Evolutionary conservation across 2,888 invertebrate genomes (phyloP).

Genomic region (Melanostoma scalare): DNA sequence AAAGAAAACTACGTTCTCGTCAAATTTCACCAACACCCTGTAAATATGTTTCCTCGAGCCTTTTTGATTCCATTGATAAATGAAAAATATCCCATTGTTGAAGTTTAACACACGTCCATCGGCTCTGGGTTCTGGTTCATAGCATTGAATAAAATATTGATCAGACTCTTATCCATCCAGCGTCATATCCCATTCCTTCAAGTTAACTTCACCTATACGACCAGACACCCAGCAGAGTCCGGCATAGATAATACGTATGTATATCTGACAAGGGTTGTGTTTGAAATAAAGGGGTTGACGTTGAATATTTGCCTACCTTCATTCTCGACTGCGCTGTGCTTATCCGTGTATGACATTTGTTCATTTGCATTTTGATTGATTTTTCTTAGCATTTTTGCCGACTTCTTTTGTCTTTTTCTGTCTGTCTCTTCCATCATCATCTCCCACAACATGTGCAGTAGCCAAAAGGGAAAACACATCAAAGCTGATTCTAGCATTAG

Average conservation of each 20-base stretch:
- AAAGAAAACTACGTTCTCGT: no score
- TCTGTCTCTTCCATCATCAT: not conserved
- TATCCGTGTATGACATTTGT: conserved; percentile 23
- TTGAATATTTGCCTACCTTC: conserved; percentile 12
- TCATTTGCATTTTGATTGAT: conserved; percentile 63
- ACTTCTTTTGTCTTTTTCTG: not conserved
- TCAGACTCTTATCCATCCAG: conserved; percentile 8
- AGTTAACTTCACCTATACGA: not conserved
- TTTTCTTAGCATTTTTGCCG: conserved; percentile 8
- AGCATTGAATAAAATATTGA: conserved; percentile 46
- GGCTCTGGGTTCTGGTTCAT: conserved; percentile 5
- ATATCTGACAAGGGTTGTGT: conserved; percentile 4
- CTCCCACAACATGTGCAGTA: not conserved
- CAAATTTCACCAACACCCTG: no score
- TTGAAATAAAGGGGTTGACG: not conserved
- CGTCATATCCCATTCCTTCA: not conserved
- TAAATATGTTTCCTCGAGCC: not conserved
- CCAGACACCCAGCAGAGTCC: not conserved
- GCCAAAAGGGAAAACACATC: conserved; percentile 1
- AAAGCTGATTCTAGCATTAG: not conserved
- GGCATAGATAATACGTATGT: not conserved
- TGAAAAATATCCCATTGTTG: conserved; percentile 11
- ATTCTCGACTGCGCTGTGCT: not conserved
- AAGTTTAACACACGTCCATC: not conserved
- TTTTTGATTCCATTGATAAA: not conserved